Percentiles rank a stretch among this genome's conserved stretches.
phyloP scores from a whole-genome alignment of 35 echinoderm and acorn worm species.

The Ophiothrix spiculata region DNA sequence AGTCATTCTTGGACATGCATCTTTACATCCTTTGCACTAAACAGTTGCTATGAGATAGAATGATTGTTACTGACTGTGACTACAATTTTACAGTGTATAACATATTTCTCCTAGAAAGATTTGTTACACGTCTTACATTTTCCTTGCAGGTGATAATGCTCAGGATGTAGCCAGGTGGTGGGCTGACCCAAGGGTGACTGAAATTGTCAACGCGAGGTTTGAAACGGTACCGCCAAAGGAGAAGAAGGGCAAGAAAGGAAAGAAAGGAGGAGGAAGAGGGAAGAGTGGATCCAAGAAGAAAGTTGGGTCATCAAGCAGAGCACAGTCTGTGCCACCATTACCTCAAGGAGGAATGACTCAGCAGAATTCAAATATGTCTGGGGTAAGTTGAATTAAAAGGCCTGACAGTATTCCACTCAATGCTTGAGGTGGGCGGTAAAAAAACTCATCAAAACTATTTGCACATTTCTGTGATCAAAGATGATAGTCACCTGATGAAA shows the following conservation, averaged over 20 bases:
- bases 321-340: slow-evolving; percentile 91
- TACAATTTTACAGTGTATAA: not conserved
- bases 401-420: no score
- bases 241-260: slow-evolving; percentile 68
- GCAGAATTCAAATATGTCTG: slow-evolving; percentile 15
- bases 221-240: slow-evolving; percentile 70
- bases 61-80: not conserved
- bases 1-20: no score
- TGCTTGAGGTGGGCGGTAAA: no score
- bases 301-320: slow-evolving; percentile 39
- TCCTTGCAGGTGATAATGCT: slow-evolving; percentile 81
- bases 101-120: not conserved
- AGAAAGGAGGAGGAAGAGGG: slow-evolving; percentile 48
- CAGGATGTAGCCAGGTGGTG: slow-evolving; percentile 95
- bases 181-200: slow-evolving; percentile 92
- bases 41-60: no score
- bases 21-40: no score
- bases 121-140: not conserved
- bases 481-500: no score
- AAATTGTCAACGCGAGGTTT: slow-evolving; percentile 94
- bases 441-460: no score
- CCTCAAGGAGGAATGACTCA: slow-evolving; percentile 93
- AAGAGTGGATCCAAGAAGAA: slow-evolving; percentile 51
- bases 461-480: no score
- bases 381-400: no score